A percentile compares a stretch with the other conserved stretches of the same genome.
These are phyloP conservation scores for Drosophila hydei DNA, from an alignment of 1,140 invertebrate genomes.

Conservation along the genomic window DNA sequence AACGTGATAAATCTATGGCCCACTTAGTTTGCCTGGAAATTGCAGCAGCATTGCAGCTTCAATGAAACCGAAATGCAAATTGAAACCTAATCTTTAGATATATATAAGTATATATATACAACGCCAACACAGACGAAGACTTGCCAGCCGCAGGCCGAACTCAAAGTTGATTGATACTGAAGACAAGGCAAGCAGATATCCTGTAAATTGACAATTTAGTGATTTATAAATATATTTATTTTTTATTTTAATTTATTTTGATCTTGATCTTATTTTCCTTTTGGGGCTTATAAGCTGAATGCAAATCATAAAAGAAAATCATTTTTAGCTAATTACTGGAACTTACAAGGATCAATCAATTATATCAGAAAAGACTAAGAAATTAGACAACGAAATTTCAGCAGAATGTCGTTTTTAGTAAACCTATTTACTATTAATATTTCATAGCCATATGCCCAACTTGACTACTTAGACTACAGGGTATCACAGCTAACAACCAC, in stretches of 20 bases:
- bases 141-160: constrained; percentile 12
- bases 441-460: not conserved
- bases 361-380: too few relatives aligned
- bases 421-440: too few relatives aligned
- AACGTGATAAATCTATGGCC: constrained; percentile 77
- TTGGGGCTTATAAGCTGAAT: too few relatives aligned
- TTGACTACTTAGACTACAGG: constrained; percentile 4
- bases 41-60: constrained; percentile 59
- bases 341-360: too few relatives aligned
- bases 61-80: constrained; percentile 80
- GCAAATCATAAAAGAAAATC: too few relatives aligned
- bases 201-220: not conserved
- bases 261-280: too few relatives aligned
- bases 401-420: too few relatives aligned
- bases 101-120: constrained; percentile 10
- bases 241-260: not conserved
- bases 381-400: too few relatives aligned
- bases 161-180: not conserved
- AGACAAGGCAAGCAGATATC: not conserved
- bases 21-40: constrained; percentile 68
- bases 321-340: too few relatives aligned
- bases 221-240: not conserved
- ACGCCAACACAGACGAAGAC: constrained; percentile 32
- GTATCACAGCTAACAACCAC: constrained; percentile 25
- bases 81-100: constrained; percentile 70